phyloP scores from a whole-genome alignment of 2,113 vertebrate genomes.

The mouse (Mus musculus) region GRCm39 chr17:52868501-52869000 shows the following conservation, averaged over 20 bases:
- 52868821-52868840: neutral
- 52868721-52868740: neutral
- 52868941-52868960: neutral
- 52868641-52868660: neutral
- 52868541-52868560: neutral
- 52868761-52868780: neutral
- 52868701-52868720: neutral
- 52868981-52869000: neutral
- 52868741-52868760: neutral
- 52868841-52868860: neutral
- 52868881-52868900: neutral
- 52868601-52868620: neutral
- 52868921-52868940: neutral
- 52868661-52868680: neutral
- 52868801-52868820: neutral
- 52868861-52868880: neutral
- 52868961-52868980: neutral
- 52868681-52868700: slow-evolving; percentile 8
- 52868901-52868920: neutral
- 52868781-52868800: neutral
- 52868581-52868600: slow-evolving; percentile 49
- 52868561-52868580: slow-evolving; percentile 49
- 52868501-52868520: slow-evolving; percentile 44
- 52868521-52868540: slow-evolving; percentile 1
- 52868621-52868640: neutral